These are phyloP conservation scores for Columba livia DNA, from an alignment of 2,113 vertebrate genomes.

Conservation along the genomic window DNA sequence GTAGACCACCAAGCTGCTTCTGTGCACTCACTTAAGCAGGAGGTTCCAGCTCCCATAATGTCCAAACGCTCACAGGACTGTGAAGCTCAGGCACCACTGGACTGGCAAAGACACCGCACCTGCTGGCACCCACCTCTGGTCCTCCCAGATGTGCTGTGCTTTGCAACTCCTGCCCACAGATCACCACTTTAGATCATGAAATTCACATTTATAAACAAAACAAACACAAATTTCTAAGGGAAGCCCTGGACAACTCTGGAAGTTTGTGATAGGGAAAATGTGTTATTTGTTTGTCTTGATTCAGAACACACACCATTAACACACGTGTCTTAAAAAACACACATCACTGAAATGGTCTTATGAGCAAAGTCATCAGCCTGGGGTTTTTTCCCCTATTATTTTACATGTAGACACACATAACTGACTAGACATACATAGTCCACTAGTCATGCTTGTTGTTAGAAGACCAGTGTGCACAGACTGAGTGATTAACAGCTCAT, in stretches of 20 bases:
- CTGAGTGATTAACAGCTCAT: neutral
- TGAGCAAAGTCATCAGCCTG: neutral
- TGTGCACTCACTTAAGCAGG: neutral
- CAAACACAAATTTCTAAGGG: neutral
- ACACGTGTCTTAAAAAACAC: fast-evolving
- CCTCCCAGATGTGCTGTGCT: neutral
- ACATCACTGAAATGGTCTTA: neutral
- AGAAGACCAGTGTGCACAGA: neutral
- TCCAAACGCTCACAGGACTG: neutral
- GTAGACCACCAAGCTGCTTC: neutral
- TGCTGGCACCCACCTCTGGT: neutral
- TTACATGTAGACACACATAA: fast-evolving
- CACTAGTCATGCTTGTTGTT: neutral
- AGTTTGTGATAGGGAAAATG: neutral
- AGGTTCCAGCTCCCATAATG: neutral
- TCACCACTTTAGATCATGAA: neutral
- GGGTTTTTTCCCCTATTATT: neutral
- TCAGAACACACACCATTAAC: neutral
- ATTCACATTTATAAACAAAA: neutral
- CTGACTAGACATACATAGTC: fast-evolving
- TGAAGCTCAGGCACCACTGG: neutral
- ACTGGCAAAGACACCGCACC: neutral
- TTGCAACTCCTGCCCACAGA: neutral
- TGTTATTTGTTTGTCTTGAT: neutral
- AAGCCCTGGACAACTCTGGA: neutral